Evolutionary conservation across 1,140 invertebrate genomes (phyloP), one percentile per base, ranked within the genome.

Genomic region (Trigoniulus corallinus): DNA sequence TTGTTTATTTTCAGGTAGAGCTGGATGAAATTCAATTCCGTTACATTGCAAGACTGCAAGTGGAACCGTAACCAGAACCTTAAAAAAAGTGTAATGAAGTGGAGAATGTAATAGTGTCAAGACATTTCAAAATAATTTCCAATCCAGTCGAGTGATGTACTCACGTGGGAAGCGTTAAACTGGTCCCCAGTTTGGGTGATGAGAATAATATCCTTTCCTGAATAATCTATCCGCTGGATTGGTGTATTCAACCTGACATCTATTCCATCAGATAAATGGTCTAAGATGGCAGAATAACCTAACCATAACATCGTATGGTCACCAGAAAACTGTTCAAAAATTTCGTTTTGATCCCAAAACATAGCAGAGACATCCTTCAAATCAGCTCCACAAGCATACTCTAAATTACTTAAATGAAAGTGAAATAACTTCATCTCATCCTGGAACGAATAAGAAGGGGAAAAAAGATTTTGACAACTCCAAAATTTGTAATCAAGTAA

Each of bases 331-430:
- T 69, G 67, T 25, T 61, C 62, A 51, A 62, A 58, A 3, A 54
- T 57, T 44, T 70, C 68, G 50, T 69, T 69, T 45, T 70, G 68
- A 53, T 71, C 68, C 68, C 69, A 71, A 54, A 62, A 52, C 10
- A 65, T 51, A 0, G 66, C 57, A 0, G 69, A 71, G 4, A 71
- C 56, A 24, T 62, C 51, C n/a, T 49, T 37, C 1, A 70, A 54
- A 37, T 54, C 57, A 18, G 58, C 53, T 20, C 69, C 68, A 56
- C 67, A 69, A 0, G 67, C 62, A 56, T 63, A 68, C 55, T 70
- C 69, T 39, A 70, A 51, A 53, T 68, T 68, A 42, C 64, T 58
- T 0, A 67, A 56, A 54, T 70, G 63, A 52, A 68, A 71, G 25
- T 67, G 54, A 4, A 70, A 53, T 18, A 69, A 27, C 22, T 56